These are phyloP conservation scores for Prunella himalayana DNA, from an alignment of 2,113 vertebrate species.

Conservation along the genomic window DNA sequence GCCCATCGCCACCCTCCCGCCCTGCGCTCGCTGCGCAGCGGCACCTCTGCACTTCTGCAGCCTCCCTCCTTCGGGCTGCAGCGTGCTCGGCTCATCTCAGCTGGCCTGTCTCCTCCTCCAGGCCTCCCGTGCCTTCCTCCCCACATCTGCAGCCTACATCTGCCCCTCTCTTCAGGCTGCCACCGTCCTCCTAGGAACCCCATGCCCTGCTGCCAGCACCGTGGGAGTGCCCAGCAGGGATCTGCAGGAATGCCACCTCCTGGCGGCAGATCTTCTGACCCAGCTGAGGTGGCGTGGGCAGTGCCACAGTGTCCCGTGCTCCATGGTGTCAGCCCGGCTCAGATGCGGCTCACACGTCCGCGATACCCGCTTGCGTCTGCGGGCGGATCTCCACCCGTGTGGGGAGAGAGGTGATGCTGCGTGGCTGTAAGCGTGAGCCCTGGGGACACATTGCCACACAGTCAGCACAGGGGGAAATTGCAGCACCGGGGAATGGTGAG, in stretches of 20 bases:
- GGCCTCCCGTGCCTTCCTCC: background rate
- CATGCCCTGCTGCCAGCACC: background rate
- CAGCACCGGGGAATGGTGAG: background rate
- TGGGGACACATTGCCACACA: background rate
- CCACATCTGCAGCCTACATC: background rate
- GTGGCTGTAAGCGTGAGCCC: background rate
- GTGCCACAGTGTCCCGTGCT: background rate
- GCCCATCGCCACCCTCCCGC: background rate
- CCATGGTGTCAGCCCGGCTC: background rate
- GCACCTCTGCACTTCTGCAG: background rate
- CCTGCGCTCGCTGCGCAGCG: accelerated
- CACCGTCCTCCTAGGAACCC: background rate
- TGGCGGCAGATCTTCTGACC: background rate
- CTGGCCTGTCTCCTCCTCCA: background rate
- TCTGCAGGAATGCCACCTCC: background rate
- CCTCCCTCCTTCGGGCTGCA: background rate
- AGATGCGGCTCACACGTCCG: background rate
- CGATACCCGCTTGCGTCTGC: background rate
- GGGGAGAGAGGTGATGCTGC: background rate
- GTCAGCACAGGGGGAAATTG: background rate
- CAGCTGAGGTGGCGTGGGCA: background rate
- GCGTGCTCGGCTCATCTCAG: background rate
- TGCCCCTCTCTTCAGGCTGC: background rate
- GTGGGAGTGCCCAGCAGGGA: background rate
- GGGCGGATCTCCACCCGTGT: background rate